Evolutionary conservation across 2,888 invertebrate species (phyloP).

Genomic region (Shargacucullia verbasci): DNA sequence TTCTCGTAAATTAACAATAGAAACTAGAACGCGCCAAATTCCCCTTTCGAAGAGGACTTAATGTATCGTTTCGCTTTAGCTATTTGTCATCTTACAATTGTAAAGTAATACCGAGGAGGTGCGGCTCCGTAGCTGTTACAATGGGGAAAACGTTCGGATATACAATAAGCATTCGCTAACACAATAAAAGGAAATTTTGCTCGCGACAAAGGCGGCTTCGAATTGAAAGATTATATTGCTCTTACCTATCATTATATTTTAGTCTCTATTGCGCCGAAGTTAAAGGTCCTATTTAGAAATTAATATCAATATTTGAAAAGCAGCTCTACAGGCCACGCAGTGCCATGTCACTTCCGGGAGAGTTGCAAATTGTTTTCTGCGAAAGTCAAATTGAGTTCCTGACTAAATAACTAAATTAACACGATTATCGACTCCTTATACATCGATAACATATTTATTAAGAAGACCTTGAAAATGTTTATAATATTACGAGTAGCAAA

Average conservation of each 20-base stretch:
- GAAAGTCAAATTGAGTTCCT: slow-evolving; percentile 48
- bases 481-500: too few relatives aligned
- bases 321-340: slow-evolving; percentile 63
- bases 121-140: slow-evolving; percentile 71
- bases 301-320: slow-evolving; percentile 64
- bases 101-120: slow-evolving; percentile 75
- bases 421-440: slow-evolving; percentile 39
- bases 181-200: slow-evolving; percentile 84
- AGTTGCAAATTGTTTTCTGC: slow-evolving; percentile 66
- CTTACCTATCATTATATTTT: slow-evolving; percentile 64
- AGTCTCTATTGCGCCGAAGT: slow-evolving; percentile 63
- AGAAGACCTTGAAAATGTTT: too few relatives aligned
- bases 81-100: slow-evolving; percentile 82
- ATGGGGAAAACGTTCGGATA: slow-evolving; percentile 79
- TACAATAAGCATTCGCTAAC: slow-evolving; percentile 85
- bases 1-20: slow-evolving; percentile 65
- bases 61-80: slow-evolving; percentile 77
- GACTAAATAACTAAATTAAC: slow-evolving; percentile 53
- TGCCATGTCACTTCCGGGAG: slow-evolving; percentile 70
- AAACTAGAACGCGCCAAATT: slow-evolving; percentile 64
- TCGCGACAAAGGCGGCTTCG: slow-evolving; percentile 68
- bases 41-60: slow-evolving; percentile 68
- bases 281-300: slow-evolving; percentile 61
- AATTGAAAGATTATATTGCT: slow-evolving; percentile 73
- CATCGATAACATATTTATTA: too few relatives aligned